Conservation (phyloP, 2,888 invertebrate species). For the Ctenicera cuprea region DNA sequence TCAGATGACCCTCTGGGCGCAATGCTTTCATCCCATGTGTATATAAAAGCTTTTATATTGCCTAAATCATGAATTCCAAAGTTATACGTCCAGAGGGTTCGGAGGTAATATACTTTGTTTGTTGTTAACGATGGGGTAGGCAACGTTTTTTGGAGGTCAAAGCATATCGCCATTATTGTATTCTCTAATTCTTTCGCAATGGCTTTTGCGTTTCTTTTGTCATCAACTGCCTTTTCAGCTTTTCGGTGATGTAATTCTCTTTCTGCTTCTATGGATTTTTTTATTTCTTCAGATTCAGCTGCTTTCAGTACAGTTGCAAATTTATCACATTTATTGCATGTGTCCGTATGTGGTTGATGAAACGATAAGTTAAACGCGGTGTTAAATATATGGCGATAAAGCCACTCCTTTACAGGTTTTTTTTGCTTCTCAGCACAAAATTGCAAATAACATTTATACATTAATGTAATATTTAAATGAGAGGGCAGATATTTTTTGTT, state of each 20-base stretch:
- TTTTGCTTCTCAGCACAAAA: constrained; percentile 14
- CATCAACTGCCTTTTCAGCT: background rate
- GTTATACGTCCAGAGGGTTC: constrained; percentile 24
- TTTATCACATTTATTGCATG: constrained; percentile 4
- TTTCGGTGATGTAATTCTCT: background rate
- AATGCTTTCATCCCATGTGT: constrained; percentile 24
- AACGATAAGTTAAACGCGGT: constrained; percentile 20
- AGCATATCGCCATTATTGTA: constrained; percentile 15
- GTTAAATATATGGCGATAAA: constrained; percentile 20
- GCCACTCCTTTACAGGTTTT: constrained; percentile 7
- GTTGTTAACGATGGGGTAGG: constrained; percentile 17
- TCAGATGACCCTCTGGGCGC: constrained; percentile 15
- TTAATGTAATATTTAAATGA: constrained; percentile 6
- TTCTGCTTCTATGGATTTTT: background rate
- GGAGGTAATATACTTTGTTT: constrained; percentile 6
- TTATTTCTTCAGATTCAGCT: too few relatives aligned
- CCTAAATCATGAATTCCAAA: constrained; percentile 18
- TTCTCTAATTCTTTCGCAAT: background rate
- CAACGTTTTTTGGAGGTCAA: constrained; percentile 31
- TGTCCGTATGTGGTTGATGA: constrained; percentile 29
- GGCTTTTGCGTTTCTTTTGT: background rate
- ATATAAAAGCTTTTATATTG: constrained; percentile 3
- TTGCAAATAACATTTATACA: constrained; percentile 24
- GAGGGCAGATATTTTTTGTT: constrained; percentile 11
- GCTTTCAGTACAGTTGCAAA: background rate